Evolutionary conservation across 2,888 invertebrate species (phyloP).

Genomic region (Elaeidobius kamerunicus): DNA sequence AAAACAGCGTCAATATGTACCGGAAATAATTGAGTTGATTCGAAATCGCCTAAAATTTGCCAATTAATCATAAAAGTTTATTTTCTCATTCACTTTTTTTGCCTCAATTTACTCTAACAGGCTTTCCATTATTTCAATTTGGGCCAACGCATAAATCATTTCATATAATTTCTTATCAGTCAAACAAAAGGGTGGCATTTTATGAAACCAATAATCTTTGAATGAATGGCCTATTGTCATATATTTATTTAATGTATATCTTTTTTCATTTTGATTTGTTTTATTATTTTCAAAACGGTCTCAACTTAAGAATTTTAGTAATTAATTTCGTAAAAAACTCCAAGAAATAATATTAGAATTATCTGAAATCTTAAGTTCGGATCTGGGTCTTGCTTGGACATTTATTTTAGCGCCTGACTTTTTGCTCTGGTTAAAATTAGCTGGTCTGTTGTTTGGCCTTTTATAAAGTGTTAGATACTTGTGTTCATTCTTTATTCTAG

Average conservation of each 20-base stretch:
- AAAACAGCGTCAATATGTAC: slow-evolving; percentile 11
- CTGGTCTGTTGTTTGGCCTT: neutral
- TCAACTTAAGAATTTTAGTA: too few species aligned
- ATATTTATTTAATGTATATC: neutral
- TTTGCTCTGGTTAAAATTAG: too few species aligned
- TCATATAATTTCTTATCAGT: neutral
- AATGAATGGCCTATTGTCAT: neutral
- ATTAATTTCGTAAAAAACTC: too few species aligned
- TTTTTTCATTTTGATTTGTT: too few species aligned
- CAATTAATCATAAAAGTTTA: slow-evolving; percentile 16
- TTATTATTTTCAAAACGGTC: too few species aligned
- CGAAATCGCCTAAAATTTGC: slow-evolving; percentile 3
- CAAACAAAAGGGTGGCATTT: neutral
- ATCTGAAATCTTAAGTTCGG: too few species aligned
- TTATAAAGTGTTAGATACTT: too few species aligned
- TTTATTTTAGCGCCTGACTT: neutral
- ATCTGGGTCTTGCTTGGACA: neutral
- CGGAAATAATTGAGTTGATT: slow-evolving; percentile 10
- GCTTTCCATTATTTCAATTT: slow-evolving; percentile 4
- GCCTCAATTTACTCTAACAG: slow-evolving; percentile 1
- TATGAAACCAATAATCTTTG: neutral
- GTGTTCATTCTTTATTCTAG: too few species aligned
- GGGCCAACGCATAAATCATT: neutral
- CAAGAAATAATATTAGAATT: too few species aligned
- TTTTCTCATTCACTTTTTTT: slow-evolving; percentile 8